A percentile compares a stretch with the other conserved stretches of the same genome.
Evolutionary conservation across 2,797 vertebrate species (phyloP).

Genomic region (Hybognathus amarus): DNA sequence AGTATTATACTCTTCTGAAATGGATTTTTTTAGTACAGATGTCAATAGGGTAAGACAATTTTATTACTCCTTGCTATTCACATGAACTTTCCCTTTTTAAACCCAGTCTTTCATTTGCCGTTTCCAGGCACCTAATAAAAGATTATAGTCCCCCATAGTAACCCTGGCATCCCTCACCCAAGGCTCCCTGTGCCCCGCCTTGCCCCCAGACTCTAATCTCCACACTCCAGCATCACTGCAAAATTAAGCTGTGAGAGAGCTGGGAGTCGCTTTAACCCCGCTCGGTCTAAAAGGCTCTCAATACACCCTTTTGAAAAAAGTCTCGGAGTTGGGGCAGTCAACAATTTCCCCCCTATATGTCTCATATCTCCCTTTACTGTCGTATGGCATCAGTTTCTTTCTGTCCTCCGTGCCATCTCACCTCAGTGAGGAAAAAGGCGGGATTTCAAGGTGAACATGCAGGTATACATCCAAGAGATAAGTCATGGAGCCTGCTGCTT

Average conservation of each 20-base stretch:
- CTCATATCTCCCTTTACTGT: conserved; percentile 43
- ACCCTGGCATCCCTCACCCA: conserved; percentile 66
- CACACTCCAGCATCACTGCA: conserved; percentile 71
- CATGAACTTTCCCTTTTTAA: conserved; percentile 58
- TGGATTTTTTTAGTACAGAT: conserved; percentile 58
- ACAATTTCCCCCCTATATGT: conserved; percentile 56
- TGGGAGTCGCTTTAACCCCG: conserved; percentile 69
- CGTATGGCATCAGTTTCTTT: conserved; percentile 6
- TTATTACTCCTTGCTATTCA: conserved; percentile 58
- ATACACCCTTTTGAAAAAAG: conserved; percentile 62
- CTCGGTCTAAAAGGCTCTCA: conserved; percentile 65
- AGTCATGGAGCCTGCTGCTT: conserved; percentile 46
- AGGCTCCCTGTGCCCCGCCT: conserved; percentile 56
- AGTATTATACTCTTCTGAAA: conserved; percentile 53
- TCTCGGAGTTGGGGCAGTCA: conserved; percentile 54
- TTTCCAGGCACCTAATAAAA: conserved; percentile 64
- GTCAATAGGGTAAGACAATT: conserved; percentile 63
- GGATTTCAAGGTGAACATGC: conserved; percentile 55
- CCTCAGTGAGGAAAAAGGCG: conserved; percentile 22
- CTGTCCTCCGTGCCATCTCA: conserved; percentile 1
- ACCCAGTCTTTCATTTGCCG: conserved; percentile 65
- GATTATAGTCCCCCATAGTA: conserved; percentile 68
- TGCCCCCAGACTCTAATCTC: conserved; percentile 71
- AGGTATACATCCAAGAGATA: conserved; percentile 54
- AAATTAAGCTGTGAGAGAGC: conserved; percentile 73